Evolutionary conservation across 92 coral and sea anemone species (phyloP).

Genomic region (Pocillopora grandis): DNA sequence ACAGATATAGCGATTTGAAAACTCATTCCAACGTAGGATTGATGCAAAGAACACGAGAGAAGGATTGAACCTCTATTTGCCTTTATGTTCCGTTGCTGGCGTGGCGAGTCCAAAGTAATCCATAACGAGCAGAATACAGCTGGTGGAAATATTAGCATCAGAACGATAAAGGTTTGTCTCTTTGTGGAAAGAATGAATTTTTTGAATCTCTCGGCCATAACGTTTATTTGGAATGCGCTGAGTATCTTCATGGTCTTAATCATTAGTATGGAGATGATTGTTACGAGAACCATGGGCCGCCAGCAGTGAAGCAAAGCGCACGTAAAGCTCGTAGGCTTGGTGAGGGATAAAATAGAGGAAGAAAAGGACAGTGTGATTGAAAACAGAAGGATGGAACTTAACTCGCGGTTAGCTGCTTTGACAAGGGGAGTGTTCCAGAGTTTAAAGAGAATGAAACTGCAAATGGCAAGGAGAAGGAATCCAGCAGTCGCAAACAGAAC

Average conservation of each 20-base stretch:
- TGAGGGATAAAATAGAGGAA: slow-evolving; percentile 44
- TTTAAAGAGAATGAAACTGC: slow-evolving; percentile 37
- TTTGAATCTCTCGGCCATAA: slow-evolving; percentile 54
- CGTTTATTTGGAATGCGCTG: slow-evolving; percentile 38
- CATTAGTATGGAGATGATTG: slow-evolving; percentile 49
- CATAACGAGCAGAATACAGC: slow-evolving; percentile 36
- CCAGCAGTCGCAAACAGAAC: slow-evolving; percentile 44
- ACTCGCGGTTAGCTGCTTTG: slow-evolving; percentile 77
- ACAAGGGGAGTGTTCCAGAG: slow-evolving; percentile 66
- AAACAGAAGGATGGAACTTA: slow-evolving; percentile 51
- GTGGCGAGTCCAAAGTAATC: slow-evolving; percentile 58
- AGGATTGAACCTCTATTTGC: slow-evolving; percentile 32
- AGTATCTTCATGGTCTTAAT: no score
- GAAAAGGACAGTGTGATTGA: slow-evolving; percentile 56
- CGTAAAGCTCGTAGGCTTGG: slow-evolving; percentile 46
- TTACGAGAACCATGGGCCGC: slow-evolving; percentile 50
- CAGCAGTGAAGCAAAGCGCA: slow-evolving; percentile 53
- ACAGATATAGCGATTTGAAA: slow-evolving; percentile 49
- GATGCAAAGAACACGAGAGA: slow-evolving; percentile 52
- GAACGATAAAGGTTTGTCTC: slow-evolving; percentile 38
- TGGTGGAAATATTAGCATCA: slow-evolving; percentile 31
- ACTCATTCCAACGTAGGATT: slow-evolving; percentile 33
- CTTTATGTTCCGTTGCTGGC: slow-evolving; percentile 34
- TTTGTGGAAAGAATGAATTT: slow-evolving; percentile 44
- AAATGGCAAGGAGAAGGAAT: slow-evolving; percentile 16